Evolutionary conservation across 1,140 invertebrate species (phyloP).

Genomic region (Pseudomyrmex gracilis): DNA sequence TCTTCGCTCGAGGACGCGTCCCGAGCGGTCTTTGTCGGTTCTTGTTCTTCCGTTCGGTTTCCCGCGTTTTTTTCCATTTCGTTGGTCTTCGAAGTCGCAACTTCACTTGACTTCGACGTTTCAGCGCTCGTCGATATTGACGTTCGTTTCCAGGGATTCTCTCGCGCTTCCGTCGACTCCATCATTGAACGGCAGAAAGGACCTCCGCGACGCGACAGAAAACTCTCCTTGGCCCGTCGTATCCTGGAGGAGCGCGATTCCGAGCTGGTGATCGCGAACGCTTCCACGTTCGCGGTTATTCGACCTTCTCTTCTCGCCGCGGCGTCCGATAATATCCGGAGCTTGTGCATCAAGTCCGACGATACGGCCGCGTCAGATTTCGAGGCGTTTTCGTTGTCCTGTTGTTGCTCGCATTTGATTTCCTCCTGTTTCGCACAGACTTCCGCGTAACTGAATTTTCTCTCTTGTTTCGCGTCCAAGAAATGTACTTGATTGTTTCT

Average conservation of each 20-base stretch:
- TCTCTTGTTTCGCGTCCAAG: background rate
- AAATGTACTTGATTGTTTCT: background rate
- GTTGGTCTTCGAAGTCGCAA: background rate
- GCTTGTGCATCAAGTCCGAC: slow-evolving; percentile 71
- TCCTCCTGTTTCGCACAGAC: background rate
- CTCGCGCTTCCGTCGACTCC: slow-evolving; percentile 19
- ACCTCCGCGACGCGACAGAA: slow-evolving; percentile 70
- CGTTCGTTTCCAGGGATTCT: slow-evolving; percentile 23
- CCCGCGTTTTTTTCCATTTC: background rate
- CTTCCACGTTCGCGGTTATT: slow-evolving; percentile 15
- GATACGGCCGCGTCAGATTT: slow-evolving; percentile 42
- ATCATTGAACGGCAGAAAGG: slow-evolving; percentile 66
- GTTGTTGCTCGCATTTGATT: background rate
- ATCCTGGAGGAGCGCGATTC: slow-evolving; percentile 68
- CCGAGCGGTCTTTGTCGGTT: background rate
- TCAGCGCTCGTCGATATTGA: background rate
- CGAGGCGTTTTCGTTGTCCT: slow-evolving; percentile 14
- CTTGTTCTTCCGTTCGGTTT: background rate
- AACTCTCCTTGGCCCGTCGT: slow-evolving; percentile 74
- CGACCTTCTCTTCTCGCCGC: slow-evolving; percentile 60
- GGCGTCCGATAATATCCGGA: slow-evolving; percentile 63
- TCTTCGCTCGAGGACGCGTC: background rate
- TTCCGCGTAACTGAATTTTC: background rate
- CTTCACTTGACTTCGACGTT: background rate
- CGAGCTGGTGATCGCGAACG: slow-evolving; percentile 4